Conservation (phyloP, 2,797 vertebrate genomes). For the Huso huso region DNA sequence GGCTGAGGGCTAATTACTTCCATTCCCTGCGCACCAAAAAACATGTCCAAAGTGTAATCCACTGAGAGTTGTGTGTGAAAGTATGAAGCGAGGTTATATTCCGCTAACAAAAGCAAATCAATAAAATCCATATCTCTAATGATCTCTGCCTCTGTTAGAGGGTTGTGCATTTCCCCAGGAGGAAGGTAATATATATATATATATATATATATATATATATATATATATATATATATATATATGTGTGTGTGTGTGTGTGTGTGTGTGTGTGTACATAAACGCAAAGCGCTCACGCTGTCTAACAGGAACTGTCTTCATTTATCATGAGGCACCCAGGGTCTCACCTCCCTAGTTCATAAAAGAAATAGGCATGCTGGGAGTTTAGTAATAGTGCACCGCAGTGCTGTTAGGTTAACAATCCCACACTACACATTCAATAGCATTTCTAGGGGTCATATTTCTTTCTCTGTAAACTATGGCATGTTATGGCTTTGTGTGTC, state of each 20-base stretch:
- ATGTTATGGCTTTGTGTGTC: slow-evolving; percentile 5
- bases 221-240: too few species aligned
- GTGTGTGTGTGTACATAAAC: slow-evolving; percentile 26
- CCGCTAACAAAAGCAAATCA: too few species aligned
- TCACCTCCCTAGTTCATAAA: slow-evolving; percentile 31
- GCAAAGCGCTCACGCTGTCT: slow-evolving; percentile 31
- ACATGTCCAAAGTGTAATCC: too few species aligned
- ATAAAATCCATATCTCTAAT: too few species aligned
- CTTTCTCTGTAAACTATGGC: slow-evolving; percentile 37
- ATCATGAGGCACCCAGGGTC: slow-evolving; percentile 42
- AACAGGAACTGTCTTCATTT: slow-evolving; percentile 28
- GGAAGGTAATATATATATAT: too few species aligned
- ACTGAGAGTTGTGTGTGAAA: too few species aligned
- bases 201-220: too few species aligned
- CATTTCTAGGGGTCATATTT: slow-evolving; percentile 23
- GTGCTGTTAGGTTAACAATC: slow-evolving; percentile 36
- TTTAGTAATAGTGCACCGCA: slow-evolving; percentile 46
- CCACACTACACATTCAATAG: slow-evolving; percentile 33
- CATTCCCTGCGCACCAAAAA: too few species aligned
- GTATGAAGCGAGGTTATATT: too few species aligned
- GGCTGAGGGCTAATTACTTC: too few species aligned
- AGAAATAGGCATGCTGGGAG: slow-evolving; percentile 27
- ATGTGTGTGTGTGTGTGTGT: slow-evolving; percentile 4
- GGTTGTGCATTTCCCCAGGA: too few species aligned
- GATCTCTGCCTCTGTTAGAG: too few species aligned